Evolutionary conservation across 2,113 vertebrate species (phyloP).

Genomic region (Alexandromys fortis): DNA sequence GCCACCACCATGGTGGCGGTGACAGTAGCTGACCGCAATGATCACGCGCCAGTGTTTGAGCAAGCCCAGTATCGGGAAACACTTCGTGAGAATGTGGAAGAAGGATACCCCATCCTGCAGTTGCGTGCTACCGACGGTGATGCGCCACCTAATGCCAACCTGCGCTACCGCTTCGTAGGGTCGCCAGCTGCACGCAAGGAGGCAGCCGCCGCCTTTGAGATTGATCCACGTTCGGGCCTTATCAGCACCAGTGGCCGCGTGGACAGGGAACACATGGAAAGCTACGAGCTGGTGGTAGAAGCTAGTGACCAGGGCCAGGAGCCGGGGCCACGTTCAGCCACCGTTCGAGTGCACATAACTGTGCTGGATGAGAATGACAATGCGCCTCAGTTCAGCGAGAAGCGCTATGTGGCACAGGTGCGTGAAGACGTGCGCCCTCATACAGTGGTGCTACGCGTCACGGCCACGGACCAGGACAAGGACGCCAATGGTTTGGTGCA

Average conservation of each 20-base stretch:
- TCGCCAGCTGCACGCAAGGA: slow-evolving; percentile 83
- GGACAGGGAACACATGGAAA: slow-evolving; percentile 95
- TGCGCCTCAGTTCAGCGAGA: slow-evolving; percentile 97
- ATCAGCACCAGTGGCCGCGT: slow-evolving; percentile 96
- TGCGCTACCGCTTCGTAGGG: slow-evolving; percentile 96
- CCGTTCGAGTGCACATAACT: slow-evolving; percentile 94
- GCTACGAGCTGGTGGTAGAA: slow-evolving; percentile 95
- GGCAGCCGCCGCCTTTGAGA: slow-evolving; percentile 91
- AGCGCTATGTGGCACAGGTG: slow-evolving; percentile 96
- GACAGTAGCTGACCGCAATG: slow-evolving; percentile 93
- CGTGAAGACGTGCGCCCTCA: slow-evolving; percentile 95
- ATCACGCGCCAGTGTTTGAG: slow-evolving; percentile 96
- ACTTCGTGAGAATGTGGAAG: slow-evolving; percentile 97
- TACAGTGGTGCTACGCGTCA: slow-evolving; percentile 94
- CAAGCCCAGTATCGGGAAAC: slow-evolving; percentile 97
- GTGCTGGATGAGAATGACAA: slow-evolving; percentile 99
- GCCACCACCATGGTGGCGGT: slow-evolving; percentile 97
- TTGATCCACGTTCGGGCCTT: slow-evolving; percentile 95
- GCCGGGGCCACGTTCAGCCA: slow-evolving; percentile 93
- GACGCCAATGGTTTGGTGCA: slow-evolving; percentile 95
- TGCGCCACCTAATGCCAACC: slow-evolving; percentile 95
- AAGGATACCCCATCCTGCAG: slow-evolving; percentile 97
- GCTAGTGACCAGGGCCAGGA: slow-evolving; percentile 97
- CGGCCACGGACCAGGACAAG: slow-evolving; percentile 94
- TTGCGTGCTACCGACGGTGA: slow-evolving; percentile 96